phyloP scores from a whole-genome alignment of 2,113 vertebrate genomes.

The Lampris incognitus region DNA sequence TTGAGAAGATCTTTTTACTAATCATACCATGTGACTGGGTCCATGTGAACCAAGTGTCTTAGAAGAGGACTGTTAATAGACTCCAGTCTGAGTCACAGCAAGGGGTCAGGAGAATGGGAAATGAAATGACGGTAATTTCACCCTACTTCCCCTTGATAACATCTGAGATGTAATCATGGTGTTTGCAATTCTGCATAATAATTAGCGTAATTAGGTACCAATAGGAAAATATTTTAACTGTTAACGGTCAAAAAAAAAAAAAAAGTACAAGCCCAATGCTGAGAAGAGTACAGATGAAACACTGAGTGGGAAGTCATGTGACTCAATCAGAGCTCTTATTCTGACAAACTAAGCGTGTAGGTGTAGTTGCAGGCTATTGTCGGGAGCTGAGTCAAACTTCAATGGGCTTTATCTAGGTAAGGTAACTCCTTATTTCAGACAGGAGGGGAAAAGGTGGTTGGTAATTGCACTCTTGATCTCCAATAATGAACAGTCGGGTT shows the following conservation, averaged over 20 bases:
- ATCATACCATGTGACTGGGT: conserved; percentile 31
- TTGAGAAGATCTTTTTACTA: conserved; percentile 15
- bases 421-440: not conserved
- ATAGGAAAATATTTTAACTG: no score
- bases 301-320: not conserved
- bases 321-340: not conserved
- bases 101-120: no score
- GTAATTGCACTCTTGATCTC: no score
- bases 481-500: no score
- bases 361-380: not conserved
- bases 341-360: not conserved
- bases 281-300: not conserved
- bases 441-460: not conserved
- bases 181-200: no score
- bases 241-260: no score
- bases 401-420: not conserved
- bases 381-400: not conserved
- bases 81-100: not conserved
- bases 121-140: no score
- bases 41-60: conserved; percentile 9
- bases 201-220: no score
- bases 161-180: no score
- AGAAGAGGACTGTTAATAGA: conserved; percentile 30
- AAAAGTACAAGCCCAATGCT: not conserved
- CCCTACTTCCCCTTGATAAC: no score